Evolutionary conservation across 1,140 invertebrate species (phyloP), one percentile per base, ranked within the genome.

Genomic region (Sminthurides bifidus): DNA sequence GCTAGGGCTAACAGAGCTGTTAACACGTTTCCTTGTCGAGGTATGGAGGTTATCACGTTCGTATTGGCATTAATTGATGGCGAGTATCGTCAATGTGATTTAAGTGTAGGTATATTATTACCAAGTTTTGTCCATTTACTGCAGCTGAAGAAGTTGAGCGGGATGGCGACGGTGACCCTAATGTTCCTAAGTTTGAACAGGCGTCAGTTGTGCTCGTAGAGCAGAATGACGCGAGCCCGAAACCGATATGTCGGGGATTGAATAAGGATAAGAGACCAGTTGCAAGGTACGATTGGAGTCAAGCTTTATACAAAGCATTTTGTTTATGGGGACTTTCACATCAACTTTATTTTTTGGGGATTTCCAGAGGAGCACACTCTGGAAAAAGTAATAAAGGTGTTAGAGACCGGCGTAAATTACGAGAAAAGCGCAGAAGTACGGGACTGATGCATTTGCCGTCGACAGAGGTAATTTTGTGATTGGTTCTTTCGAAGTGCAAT

Each of bases 401-500:
- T 0, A 29, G 79, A 46, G 79, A 81, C 65, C 72, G 79, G 52
- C 71, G 78, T 63, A 81, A 81, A 67, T 68, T 81, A 27, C 68
- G 79, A 58, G 79, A 81, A 65, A 81, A 81, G 60, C 67, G 79
- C 54, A 70, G 79, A 54, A 80, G 78, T 61, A 80, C 79, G 27
- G 79, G 79, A 37, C 78, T 81, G 17, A 77, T 80, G 19, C 79
- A 80, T 67, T 71, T 81, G 30, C 77, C 76, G 15, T 80, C 79
- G 3, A 80, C 79, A 57, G 79, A 80, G 75, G 77, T 79, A 35
- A 24, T 1, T 30, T 10, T 29, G 41, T 23, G 26, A n/a, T 10
- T 46, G 10, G 29, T 46, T 46, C 37, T 5, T n/a, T 21, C 30
- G 41, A 21, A 6, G 35, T 35, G 26, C 14, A 1, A 19, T 31